Evolutionary conservation across 2,113 vertebrate species (phyloP), one percentile per base, ranked within the genome.

Genomic region (Semnornis frantzii): DNA sequence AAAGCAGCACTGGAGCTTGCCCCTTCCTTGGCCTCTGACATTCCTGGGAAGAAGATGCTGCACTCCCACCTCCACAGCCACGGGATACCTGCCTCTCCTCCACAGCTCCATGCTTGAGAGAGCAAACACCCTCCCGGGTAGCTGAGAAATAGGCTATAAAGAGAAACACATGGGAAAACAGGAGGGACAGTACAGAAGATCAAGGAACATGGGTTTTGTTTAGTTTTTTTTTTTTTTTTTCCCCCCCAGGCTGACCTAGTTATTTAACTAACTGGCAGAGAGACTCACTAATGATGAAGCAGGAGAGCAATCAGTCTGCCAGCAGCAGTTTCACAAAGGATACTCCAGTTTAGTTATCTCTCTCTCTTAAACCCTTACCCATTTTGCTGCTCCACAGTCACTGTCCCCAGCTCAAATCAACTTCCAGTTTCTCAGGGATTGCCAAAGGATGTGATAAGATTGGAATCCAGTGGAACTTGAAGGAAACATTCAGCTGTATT

Each of bases 211-310:
- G 44, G 44, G 44, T 7, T 46, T 18, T 17, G 44, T 8, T 16
- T 46, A 15, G 13, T 44, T 44, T 44, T 10, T 66, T 73, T 90
- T 79, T 80, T 58, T 7, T 10, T 66, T 73, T 90, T 79, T 80
- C 54, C 4, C 12, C 21, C 39, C 48, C 31, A 81, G 82, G 66
- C 85, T 95, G 96, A 95, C 93, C 93, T 94, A 94, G 82, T 95
- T 96, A 93, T 76, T 95, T 86, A 95, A 91, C 82, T 95, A 77
- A 94, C 79, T 92, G 93, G 65, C 93, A 90, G 82, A 95, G 82
- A 77, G n/a, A 48, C 52, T 85, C 72, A 64, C 72, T 81, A 94
- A 94, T 91, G 90, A 90, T 87, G 72, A 89, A 92, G 89, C 2
- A 77, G 87, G 69, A 50, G 93, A 91, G 94, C 73, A 90, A 83